Evolutionary conservation across 2,113 vertebrate genomes (phyloP).

Genomic region (Eclectus roratus): DNA sequence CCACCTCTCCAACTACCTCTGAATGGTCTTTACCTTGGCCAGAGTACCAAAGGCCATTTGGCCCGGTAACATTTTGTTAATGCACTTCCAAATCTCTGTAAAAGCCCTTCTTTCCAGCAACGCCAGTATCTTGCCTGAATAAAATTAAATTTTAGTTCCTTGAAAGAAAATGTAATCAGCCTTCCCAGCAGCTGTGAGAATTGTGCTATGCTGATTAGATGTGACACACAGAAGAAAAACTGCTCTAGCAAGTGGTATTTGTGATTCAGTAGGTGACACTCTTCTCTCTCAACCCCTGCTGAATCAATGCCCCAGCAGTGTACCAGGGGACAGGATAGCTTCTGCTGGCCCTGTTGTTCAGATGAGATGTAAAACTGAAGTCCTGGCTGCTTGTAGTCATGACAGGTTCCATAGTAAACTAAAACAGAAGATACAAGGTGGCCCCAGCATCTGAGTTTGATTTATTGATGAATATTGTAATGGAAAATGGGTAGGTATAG

Average conservation of each 20-base stretch:
- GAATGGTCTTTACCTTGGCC: slow-evolving; percentile 32
- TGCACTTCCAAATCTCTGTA: slow-evolving; percentile 39
- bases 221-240: slow-evolving; percentile 49
- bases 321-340: not conserved
- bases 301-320: not conserved
- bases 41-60: slow-evolving; percentile 26
- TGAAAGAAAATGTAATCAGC: slow-evolving; percentile 64
- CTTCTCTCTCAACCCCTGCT: not conserved
- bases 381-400: not conserved
- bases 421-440: not conserved
- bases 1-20: not conserved
- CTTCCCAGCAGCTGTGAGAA: slow-evolving; percentile 49
- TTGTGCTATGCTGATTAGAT: slow-evolving; percentile 54
- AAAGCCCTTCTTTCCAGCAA: slow-evolving; percentile 46
- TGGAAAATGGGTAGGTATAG: not conserved
- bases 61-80: slow-evolving; percentile 30
- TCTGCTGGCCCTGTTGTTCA: not conserved
- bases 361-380: not conserved
- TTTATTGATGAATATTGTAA: not conserved
- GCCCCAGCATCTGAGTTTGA: not conserved
- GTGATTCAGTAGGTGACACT: slow-evolving; percentile 46
- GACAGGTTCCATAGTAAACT: not conserved
- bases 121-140: slow-evolving; percentile 30
- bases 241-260: slow-evolving; percentile 45
- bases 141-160: slow-evolving; percentile 63